Evolutionary conservation across 30 jellyfish, hydroid and myxozoan genomes (phyloP).

Genomic region (Cassiopea andromeda): DNA sequence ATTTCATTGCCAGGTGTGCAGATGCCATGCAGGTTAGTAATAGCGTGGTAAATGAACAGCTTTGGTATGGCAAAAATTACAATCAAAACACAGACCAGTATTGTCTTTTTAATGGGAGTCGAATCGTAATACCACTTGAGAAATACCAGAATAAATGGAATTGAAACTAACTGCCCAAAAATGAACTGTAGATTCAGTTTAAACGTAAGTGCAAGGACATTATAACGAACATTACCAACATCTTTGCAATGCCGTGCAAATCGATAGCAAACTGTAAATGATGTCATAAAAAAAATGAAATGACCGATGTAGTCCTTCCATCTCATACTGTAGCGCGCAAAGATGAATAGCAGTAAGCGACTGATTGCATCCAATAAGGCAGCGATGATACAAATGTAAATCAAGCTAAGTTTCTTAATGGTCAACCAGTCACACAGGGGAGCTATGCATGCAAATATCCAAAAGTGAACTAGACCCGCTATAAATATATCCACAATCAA

Average conservation of each 20-base stretch:
- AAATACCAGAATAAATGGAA: constrained; percentile 1
- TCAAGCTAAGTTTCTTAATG: neutral
- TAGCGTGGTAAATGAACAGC: neutral
- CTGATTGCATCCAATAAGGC: constrained; percentile 13
- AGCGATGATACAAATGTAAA: neutral
- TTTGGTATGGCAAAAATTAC: constrained; percentile 32
- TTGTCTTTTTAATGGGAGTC: neutral
- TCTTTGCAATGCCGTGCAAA: neutral
- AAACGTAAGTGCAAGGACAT: neutral
- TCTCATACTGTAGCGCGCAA: neutral
- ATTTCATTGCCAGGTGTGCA: neutral
- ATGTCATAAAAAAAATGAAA: neutral
- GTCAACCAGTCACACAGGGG: constrained; percentile 16
- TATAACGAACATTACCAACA: neutral
- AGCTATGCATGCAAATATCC: constrained; percentile 30
- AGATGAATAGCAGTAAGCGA: constrained; percentile 9
- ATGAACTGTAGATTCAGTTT: constrained; percentile 34
- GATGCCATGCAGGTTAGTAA: neutral
- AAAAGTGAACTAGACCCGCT: constrained; percentile 1
- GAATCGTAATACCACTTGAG: neutral
- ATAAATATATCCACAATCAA: neutral
- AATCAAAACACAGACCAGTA: constrained; percentile 6
- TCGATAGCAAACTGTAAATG: neutral
- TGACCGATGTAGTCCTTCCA: constrained; percentile 8
- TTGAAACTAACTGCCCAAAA: neutral